A percentile compares a stretch with the other conserved stretches of the same genome.
These are phyloP conservation scores for Apogon hyalosoma DNA, from an alignment of 2,797 vertebrate genomes.

Conservation along the genomic window DNA sequence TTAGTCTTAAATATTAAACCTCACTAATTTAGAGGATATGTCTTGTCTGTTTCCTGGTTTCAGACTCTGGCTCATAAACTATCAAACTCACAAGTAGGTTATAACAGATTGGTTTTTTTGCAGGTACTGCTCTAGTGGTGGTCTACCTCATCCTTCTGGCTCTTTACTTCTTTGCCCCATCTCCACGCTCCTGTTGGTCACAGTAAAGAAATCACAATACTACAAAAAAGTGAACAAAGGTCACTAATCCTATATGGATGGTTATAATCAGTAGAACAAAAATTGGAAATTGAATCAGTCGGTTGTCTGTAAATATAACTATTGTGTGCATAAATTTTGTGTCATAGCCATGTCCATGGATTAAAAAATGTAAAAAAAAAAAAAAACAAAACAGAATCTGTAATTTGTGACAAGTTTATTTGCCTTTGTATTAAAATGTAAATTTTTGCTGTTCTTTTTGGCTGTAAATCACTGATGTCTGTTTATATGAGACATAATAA, in stretches of 20 bases:
- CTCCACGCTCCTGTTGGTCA: slow-evolving; percentile 85
- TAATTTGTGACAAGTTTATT: neutral
- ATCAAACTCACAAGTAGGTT: neutral
- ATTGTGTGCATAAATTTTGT: neutral
- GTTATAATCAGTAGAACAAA: slow-evolving; percentile 5
- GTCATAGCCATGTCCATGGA: neutral
- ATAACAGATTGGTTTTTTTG: slow-evolving; percentile 9
- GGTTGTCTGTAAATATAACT: slow-evolving; percentile 2
- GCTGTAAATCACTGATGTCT: slow-evolving; percentile 13
- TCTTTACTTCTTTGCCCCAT: slow-evolving; percentile 88
- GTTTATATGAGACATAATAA: slow-evolving; percentile 56
- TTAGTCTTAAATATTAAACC: neutral
- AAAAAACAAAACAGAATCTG: too few relatives aligned
- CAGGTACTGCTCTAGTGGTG: slow-evolving; percentile 88
- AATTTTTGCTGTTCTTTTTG: slow-evolving; percentile 30
- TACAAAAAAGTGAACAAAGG: neutral
- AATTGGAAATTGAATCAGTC: neutral
- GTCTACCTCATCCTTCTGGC: slow-evolving; percentile 90
- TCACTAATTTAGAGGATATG: neutral
- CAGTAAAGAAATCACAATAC: neutral
- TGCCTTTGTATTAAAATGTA: slow-evolving; percentile 28
- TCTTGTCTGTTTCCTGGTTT: neutral
- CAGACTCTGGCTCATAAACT: neutral
- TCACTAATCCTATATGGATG: neutral
- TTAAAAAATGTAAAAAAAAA: too few relatives aligned